Conservation (phyloP, 2,888 invertebrate genomes). For the Mamestra brassicae region DNA sequence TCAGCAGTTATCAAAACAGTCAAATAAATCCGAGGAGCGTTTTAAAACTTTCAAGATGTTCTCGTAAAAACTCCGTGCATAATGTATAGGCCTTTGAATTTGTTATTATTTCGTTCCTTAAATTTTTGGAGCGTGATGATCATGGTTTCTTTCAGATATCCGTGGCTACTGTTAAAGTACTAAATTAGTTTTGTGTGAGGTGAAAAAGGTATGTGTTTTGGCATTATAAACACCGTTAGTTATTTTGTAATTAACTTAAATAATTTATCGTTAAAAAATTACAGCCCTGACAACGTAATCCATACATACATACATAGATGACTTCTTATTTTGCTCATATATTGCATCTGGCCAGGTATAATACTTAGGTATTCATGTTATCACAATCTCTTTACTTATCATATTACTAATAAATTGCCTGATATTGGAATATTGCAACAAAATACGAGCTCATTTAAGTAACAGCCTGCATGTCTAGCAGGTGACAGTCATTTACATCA, state of each 20-base stretch:
- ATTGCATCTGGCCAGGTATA: not conserved
- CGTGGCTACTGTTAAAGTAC: not conserved
- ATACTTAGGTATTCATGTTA: not conserved
- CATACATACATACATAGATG: not conserved
- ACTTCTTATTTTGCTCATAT: not conserved
- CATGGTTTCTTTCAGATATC: constrained; percentile 8
- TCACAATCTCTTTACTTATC: not conserved
- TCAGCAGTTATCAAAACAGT: constrained; percentile 77
- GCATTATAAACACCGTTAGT: not conserved
- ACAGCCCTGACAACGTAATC: not conserved
- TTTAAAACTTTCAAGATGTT: constrained; percentile 76
- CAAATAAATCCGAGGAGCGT: constrained; percentile 76
- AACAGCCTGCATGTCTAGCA: not conserved
- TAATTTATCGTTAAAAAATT: too few relatives aligned
- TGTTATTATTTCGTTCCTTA: constrained; percentile 67
- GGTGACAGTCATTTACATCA: constrained; percentile 38
- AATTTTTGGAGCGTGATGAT: constrained; percentile 46
- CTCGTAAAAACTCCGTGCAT: constrained; percentile 78
- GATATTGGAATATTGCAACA: not conserved
- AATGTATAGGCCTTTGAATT: constrained; percentile 73
- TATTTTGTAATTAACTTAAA: not conserved
- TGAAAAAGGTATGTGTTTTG: not conserved
- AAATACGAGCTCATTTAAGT: not conserved
- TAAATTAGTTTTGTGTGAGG: not conserved
- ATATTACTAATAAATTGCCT: not conserved